phyloP scores from a whole-genome alignment of 2,888 invertebrate genomes.

The Balanococcus diminutus region DNA sequence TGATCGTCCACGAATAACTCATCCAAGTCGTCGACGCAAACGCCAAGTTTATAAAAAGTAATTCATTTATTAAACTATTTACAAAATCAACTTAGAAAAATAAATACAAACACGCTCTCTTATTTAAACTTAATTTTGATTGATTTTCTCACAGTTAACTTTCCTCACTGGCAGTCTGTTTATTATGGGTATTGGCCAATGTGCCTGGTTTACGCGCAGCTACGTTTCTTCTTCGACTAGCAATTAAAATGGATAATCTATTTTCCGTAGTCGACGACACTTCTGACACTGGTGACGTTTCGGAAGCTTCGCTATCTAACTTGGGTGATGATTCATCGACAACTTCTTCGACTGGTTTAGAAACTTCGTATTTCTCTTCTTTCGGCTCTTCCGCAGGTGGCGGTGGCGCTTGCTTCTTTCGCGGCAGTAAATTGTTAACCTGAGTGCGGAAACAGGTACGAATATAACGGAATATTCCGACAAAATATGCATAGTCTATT shows the following conservation, averaged over 20 bases:
- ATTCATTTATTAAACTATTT: constrained; percentile 36
- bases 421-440: constrained; percentile 41
- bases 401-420: constrained; percentile 43
- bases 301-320: neutral
- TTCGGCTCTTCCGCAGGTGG: constrained; percentile 9
- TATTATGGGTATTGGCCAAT: neutral
- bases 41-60: constrained; percentile 18
- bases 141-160: constrained; percentile 51
- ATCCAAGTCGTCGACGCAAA: too few species aligned
- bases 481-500: neutral
- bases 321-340: constrained; percentile 27
- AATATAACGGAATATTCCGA: neutral
- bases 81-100: constrained; percentile 48
- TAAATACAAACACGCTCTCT: constrained; percentile 47
- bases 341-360: constrained; percentile 47
- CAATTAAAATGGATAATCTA: constrained; percentile 55
- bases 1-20: too few species aligned
- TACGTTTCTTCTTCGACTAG: constrained; percentile 54
- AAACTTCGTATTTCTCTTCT: constrained; percentile 48
- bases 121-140: constrained; percentile 53
- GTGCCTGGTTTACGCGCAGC: constrained; percentile 43
- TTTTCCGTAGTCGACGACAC: constrained; percentile 54
- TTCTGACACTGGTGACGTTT: neutral
- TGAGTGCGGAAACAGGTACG: neutral
- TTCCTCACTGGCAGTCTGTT: constrained; percentile 42